Conservation (phyloP, 2,113 vertebrate species). For the Eonycteris spelaea region DNA sequence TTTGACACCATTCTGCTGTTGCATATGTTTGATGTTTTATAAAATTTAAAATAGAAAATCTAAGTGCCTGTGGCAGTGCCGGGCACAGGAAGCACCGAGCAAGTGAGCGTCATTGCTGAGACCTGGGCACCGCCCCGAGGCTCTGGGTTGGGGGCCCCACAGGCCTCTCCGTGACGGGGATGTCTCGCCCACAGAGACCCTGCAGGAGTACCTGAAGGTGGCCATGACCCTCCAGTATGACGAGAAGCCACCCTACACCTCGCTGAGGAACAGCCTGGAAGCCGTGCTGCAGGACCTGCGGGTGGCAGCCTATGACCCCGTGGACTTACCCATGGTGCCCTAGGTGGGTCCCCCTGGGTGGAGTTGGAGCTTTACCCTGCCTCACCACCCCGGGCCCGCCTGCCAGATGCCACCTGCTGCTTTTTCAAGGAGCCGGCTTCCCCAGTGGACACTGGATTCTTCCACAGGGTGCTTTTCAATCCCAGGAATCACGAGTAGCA, state of each 20-base stretch:
- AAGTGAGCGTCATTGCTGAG: fast-evolving
- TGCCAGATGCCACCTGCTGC: not conserved
- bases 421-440: not conserved
- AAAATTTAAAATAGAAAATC: not conserved
- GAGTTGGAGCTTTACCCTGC: fast-evolving
- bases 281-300: conserved; percentile 79
- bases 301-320: conserved; percentile 68
- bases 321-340: conserved; percentile 74
- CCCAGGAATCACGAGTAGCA: not conserved
- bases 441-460: not conserved
- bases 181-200: conserved; percentile 77
- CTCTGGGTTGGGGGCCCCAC: not conserved
- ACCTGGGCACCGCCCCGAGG: not conserved
- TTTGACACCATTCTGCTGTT: fast-evolving
- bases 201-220: conserved; percentile 84
- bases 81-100: not conserved
- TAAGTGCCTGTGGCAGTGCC: not conserved
- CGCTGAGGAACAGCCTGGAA: conserved; percentile 80
- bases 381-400: fast-evolving
- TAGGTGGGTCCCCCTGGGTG: conserved; percentile 49
- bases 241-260: conserved; percentile 86
- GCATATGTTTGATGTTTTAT: not conserved
- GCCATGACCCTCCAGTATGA: conserved; percentile 87
- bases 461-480: not conserved
- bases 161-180: not conserved